Evolutionary conservation across 2,113 vertebrate genomes (phyloP).

Genomic region (Gorsachius goisagi): DNA sequence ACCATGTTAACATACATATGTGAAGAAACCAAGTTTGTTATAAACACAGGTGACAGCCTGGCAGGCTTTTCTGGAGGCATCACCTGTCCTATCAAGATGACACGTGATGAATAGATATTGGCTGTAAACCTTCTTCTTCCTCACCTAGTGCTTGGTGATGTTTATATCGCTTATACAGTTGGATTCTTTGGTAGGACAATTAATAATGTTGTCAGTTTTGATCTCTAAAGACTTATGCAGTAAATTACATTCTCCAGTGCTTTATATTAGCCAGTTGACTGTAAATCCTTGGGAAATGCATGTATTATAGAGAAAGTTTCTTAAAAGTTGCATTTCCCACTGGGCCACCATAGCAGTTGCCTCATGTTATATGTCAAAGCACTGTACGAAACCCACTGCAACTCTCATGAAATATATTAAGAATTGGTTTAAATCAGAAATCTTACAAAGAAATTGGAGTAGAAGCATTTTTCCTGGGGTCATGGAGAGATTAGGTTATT

Average conservation of each 20-base stretch:
- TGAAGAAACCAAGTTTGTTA: background rate
- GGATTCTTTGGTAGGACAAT: slow-evolving; percentile 21
- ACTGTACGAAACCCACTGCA: background rate
- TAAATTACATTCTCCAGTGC: slow-evolving; percentile 13
- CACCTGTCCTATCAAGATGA: background rate
- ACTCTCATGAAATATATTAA: background rate
- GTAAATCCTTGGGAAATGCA: background rate
- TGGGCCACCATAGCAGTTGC: background rate
- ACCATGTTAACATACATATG: background rate
- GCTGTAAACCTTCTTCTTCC: background rate
- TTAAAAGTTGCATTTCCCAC: background rate
- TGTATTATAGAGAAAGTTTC: background rate
- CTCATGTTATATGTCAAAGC: background rate
- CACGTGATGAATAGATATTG: background rate
- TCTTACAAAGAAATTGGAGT: background rate
- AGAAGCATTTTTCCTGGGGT: background rate
- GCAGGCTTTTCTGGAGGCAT: background rate
- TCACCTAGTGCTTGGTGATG: background rate
- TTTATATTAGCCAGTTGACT: slow-evolving; percentile 9
- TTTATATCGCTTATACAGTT: background rate
- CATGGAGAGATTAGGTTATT: background rate
- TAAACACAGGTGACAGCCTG: background rate
- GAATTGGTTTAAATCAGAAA: background rate
- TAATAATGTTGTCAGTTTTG: slow-evolving; percentile 39
- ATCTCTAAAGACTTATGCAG: slow-evolving; percentile 12